Evolutionary conservation across 2,797 vertebrate genomes (phyloP).

Genomic region (Sebastes trivittatus): DNA sequence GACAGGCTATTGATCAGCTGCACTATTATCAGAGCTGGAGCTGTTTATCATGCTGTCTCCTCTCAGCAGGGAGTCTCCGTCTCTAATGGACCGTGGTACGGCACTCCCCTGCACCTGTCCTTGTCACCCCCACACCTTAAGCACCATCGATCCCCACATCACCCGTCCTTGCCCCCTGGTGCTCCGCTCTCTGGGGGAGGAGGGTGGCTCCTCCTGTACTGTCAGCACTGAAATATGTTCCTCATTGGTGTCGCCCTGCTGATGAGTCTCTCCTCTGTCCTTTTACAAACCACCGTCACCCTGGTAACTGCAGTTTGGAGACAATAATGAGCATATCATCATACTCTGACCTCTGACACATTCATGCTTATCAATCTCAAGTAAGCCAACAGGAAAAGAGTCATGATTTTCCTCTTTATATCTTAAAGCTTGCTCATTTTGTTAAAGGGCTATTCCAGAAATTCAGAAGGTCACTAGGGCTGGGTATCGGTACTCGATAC

Average conservation of each 20-base stretch:
- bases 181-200: conserved; percentile 48
- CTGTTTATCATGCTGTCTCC: conserved; percentile 84
- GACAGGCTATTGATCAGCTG: conserved; percentile 84
- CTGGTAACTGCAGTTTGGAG: conserved; percentile 16
- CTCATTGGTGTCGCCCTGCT: conserved; percentile 49
- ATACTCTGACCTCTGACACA: conserved; percentile 3
- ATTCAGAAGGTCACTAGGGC: not conserved
- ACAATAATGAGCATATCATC: conserved; percentile 40
- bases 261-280: conserved; percentile 55
- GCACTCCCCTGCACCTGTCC: conserved; percentile 77
- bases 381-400: not conserved
- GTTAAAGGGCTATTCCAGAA: not conserved
- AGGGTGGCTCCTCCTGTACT: conserved; percentile 49
- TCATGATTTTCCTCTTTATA: not conserved
- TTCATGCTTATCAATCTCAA: not conserved
- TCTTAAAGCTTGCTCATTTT: not conserved
- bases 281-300: conserved; percentile 29
- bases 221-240: conserved; percentile 65
- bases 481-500: no score
- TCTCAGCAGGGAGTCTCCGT: conserved; percentile 70
- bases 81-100: conserved; percentile 79
- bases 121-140: conserved; percentile 76
- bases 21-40: conserved; percentile 83
- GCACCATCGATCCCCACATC: conserved; percentile 75
- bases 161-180: conserved; percentile 64